These are phyloP conservation scores for Eunapius fragilis DNA, from an alignment of 37 sponge, comb jelly and placozoan species.

Conservation along the genomic window DNA sequence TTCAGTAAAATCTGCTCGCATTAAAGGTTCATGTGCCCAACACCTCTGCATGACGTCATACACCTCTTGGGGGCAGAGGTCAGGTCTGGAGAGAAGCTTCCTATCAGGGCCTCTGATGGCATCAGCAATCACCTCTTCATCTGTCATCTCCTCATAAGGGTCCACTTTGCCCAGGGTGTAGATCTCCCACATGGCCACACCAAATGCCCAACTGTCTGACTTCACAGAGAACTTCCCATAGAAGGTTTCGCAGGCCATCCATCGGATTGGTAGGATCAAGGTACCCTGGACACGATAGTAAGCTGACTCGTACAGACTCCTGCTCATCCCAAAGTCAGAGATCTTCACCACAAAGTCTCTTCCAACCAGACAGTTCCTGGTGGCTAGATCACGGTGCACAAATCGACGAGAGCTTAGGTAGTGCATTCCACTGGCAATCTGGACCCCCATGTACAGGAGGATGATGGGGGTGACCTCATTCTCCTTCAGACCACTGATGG, in stretches of 20 bases:
- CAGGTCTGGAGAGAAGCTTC: constrained; percentile 40
- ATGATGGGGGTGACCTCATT: constrained; percentile 53
- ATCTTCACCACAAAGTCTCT: constrained; percentile 82
- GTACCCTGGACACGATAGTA: constrained; percentile 68
- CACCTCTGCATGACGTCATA: constrained; percentile 68
- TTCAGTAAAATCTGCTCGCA: constrained; percentile 71
- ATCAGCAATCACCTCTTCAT: constrained; percentile 76
- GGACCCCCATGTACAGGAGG: constrained; percentile 74
- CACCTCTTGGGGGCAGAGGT: constrained; percentile 44
- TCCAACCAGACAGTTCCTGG: constrained; percentile 87
- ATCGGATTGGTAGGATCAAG: constrained; percentile 72
- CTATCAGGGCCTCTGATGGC: constrained; percentile 57
- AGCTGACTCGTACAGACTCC: constrained; percentile 66
- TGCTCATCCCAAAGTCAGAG: constrained; percentile 92
- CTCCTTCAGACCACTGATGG: constrained; percentile 1
- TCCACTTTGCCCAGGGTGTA: constrained; percentile 58
- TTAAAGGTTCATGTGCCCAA: constrained; percentile 52
- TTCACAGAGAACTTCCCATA: constrained; percentile 86
- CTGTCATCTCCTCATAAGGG: constrained; percentile 67
- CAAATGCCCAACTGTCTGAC: constrained; percentile 87
- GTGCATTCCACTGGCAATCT: constrained; percentile 87
- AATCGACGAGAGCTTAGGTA: constrained; percentile 75
- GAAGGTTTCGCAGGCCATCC: constrained; percentile 88
- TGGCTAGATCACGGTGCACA: constrained; percentile 85
- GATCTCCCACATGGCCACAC: constrained; percentile 83